phyloP scores from a whole-genome alignment of 2,797 vertebrate genomes.

The Anableps anableps region DNA sequence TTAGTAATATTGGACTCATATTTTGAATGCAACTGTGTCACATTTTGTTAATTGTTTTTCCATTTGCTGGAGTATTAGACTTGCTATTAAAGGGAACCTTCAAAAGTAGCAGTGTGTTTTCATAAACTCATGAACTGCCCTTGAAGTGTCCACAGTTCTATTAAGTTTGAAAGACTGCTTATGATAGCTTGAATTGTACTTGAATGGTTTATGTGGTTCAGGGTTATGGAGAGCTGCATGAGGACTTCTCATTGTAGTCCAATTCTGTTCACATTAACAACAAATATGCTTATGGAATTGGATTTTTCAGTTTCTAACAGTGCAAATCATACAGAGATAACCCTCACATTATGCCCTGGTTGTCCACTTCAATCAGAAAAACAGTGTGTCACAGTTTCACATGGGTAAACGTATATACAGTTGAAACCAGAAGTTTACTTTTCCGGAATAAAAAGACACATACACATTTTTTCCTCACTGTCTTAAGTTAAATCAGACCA shows the following conservation, averaged over 20 bases:
- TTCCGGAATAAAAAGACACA: too few relatives aligned
- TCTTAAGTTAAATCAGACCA: too few relatives aligned
- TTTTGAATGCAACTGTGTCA: neutral
- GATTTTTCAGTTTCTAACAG: neutral
- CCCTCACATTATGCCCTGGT: neutral
- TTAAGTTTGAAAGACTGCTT: conserved; percentile 22
- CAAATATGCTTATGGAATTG: neutral
- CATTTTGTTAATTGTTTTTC: conserved; percentile 28
- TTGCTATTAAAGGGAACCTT: conserved; percentile 45
- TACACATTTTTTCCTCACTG: too few relatives aligned
- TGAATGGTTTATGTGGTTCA: conserved; percentile 3
- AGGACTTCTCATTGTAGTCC: neutral
- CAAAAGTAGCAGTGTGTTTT: conserved; percentile 37
- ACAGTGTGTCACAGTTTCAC: neutral
- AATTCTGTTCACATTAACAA: conserved; percentile 9
- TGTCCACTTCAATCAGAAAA: neutral
- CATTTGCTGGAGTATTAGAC: conserved; percentile 13
- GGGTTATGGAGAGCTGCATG: neutral
- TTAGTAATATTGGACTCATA: neutral
- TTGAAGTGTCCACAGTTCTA: conserved; percentile 27
- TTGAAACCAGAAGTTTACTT: too few relatives aligned
- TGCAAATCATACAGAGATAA: neutral
- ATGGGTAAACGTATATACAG: neutral
- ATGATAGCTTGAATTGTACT: conserved; percentile 24
- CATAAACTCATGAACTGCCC: conserved; percentile 29